A percentile compares a stretch with the other conserved stretches of the same genome.
These are phyloP conservation scores for rabbit (Oryctolagus cuniculus) DNA, from an alignment of 2,113 vertebrate species.

Conservation along the genomic window DNA sequence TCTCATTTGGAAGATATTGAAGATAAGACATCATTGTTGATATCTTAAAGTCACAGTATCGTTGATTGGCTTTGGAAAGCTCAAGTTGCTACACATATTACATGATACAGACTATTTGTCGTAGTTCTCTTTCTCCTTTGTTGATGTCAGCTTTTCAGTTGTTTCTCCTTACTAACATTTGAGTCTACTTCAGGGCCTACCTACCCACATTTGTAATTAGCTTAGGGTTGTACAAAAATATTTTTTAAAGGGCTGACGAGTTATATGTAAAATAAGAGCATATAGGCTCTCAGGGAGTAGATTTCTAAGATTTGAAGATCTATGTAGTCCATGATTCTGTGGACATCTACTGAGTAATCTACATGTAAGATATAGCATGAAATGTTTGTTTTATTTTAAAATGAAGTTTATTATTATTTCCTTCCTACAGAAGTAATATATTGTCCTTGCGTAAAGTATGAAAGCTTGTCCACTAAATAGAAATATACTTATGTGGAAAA, in stretches of 20 bases:
- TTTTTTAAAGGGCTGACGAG: not conserved
- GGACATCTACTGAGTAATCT: not conserved
- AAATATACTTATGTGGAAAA: not conserved
- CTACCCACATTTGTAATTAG: conserved; percentile 1
- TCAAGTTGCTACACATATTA: not conserved
- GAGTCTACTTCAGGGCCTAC: not conserved
- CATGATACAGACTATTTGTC: not conserved
- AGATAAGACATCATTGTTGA: conserved; percentile 37
- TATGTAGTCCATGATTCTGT: conserved; percentile 9
- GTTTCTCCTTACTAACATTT: conserved; percentile 3
- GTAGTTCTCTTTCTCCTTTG: not conserved
- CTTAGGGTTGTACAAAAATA: not conserved
- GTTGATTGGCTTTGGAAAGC: not conserved
- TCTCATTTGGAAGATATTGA: conserved; percentile 26
- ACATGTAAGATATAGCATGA: not conserved
- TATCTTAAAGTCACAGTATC: not conserved
- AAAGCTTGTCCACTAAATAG: conserved; percentile 8
- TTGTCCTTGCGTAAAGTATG: not conserved
- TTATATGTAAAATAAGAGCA: not conserved
- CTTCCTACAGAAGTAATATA: not conserved
- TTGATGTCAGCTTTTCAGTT: not conserved
- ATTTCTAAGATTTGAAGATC: not conserved
- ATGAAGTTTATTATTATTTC: conserved; percentile 43
- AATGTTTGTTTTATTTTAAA: conserved; percentile 18
- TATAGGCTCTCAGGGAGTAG: not conserved